phyloP scores from a whole-genome alignment of 2,113 vertebrate species.

The Garra rufa region DNA sequence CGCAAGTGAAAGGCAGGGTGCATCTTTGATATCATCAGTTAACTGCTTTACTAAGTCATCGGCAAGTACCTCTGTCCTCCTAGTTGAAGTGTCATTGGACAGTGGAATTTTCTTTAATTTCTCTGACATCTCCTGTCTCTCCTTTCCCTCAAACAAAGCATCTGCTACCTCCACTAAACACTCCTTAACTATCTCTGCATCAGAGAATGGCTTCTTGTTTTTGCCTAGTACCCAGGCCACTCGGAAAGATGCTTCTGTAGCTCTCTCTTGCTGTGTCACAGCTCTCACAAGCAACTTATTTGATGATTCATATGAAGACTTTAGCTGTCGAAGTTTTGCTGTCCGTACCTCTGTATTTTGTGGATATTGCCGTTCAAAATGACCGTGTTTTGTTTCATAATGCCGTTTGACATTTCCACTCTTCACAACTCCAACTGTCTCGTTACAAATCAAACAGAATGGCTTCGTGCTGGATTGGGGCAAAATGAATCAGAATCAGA shows the following conservation, averaged over 20 bases:
- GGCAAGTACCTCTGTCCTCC: not conserved
- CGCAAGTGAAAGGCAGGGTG: not conserved
- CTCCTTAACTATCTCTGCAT: conserved; percentile 3
- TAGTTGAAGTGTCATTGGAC: not conserved
- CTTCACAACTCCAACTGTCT: no score
- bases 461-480: no score
- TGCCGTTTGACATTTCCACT: no score
- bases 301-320: no score
- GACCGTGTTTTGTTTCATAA: no score
- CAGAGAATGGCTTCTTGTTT: not conserved
- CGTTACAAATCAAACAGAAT: no score
- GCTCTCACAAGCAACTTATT: no score
- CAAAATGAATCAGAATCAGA: no score
- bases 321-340: no score
- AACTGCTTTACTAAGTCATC: not conserved
- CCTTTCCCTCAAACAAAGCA: conserved; percentile 1
- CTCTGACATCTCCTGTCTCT: not conserved
- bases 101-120: not conserved
- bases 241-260: not conserved
- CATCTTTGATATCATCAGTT: not conserved
- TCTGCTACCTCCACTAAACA: conserved; percentile 6
- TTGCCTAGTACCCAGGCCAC: not conserved
- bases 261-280: no score
- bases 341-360: no score
- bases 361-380: no score